phyloP scores from a whole-genome alignment of 2,888 invertebrate genomes.

The Ectemnius cavifrons region DNA sequence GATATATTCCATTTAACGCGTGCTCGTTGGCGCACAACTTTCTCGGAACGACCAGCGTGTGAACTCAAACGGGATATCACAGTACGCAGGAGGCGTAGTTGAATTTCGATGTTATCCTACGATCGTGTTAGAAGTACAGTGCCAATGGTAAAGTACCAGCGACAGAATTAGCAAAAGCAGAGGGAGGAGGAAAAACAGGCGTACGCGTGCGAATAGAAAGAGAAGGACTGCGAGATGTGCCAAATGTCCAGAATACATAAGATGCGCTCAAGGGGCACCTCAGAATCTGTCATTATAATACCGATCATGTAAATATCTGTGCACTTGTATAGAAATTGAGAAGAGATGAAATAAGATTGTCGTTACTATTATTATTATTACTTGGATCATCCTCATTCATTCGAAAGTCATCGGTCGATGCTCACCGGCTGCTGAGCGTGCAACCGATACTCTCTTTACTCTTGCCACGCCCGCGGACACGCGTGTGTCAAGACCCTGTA shows the following conservation, averaged over 20 bases:
- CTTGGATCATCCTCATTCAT: slow-evolving; percentile 37
- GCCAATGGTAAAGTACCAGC: too few species aligned
- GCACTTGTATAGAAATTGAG: slow-evolving; percentile 74
- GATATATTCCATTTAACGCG: too few species aligned
- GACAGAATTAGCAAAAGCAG: not conserved
- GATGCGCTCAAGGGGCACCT: slow-evolving; percentile 71
- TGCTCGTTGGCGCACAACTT: too few species aligned
- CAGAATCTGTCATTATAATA: slow-evolving; percentile 70
- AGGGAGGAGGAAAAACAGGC: slow-evolving; percentile 6
- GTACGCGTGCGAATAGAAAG: slow-evolving; percentile 27
- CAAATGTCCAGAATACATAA: slow-evolving; percentile 18
- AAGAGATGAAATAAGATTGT: slow-evolving; percentile 37
- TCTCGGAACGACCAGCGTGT: too few species aligned
- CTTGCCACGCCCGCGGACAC: too few species aligned
- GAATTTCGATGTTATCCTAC: too few species aligned
- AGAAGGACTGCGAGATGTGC: not conserved
- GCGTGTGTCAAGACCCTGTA: too few species aligned
- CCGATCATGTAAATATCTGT: slow-evolving; percentile 77
- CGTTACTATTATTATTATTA: slow-evolving; percentile 38
- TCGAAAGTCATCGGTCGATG: slow-evolving; percentile 46
- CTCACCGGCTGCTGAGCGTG: slow-evolving; percentile 3
- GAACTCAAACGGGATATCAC: too few species aligned
- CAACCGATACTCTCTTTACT: too few species aligned
- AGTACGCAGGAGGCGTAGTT: too few species aligned
- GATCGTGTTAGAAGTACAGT: too few species aligned